Evolutionary conservation across 2,888 invertebrate species (phyloP).

Genomic region (Axea sp.): DNA sequence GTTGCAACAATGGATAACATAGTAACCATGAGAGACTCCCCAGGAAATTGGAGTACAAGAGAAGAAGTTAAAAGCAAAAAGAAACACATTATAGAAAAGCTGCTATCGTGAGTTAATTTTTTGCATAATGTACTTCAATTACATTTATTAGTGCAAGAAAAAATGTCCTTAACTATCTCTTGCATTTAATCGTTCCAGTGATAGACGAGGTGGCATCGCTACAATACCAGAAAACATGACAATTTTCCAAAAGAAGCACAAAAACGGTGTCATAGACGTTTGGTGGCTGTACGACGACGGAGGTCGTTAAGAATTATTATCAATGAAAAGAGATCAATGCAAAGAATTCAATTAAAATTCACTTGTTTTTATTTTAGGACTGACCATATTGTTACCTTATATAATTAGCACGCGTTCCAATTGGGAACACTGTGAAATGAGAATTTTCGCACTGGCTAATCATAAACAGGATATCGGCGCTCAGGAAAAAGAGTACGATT

Average conservation of each 20-base stretch:
- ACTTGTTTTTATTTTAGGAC: conserved; percentile 79
- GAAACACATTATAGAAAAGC: conserved; percentile 71
- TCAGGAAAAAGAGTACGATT: conserved; percentile 90
- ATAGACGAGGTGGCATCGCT: conserved; percentile 70
- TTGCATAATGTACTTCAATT: background rate
- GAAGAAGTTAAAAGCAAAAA: conserved; percentile 75
- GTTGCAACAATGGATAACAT: conserved; percentile 65
- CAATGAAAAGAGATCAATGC: too few species aligned
- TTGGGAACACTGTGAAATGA: conserved; percentile 88
- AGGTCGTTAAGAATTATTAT: conserved; percentile 78
- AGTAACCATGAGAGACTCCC: conserved; percentile 70
- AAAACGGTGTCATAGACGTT: conserved; percentile 91
- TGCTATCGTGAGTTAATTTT: conserved; percentile 69
- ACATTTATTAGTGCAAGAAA: too few species aligned
- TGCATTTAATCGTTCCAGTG: too few species aligned
- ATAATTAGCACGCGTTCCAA: conserved; percentile 89
- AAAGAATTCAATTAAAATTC: conserved; percentile 1
- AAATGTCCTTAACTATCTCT: too few species aligned
- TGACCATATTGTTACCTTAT: conserved; percentile 92
- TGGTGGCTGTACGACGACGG: conserved; percentile 99
- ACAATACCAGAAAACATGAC: conserved; percentile 85
- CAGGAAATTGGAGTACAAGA: conserved; percentile 70
- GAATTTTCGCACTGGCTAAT: conserved; percentile 91
- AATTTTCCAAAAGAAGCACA: conserved; percentile 88
- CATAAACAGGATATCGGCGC: conserved; percentile 87